Evolutionary conservation across 2,888 invertebrate genomes (phyloP).

Genomic region (Noctua janthe): DNA sequence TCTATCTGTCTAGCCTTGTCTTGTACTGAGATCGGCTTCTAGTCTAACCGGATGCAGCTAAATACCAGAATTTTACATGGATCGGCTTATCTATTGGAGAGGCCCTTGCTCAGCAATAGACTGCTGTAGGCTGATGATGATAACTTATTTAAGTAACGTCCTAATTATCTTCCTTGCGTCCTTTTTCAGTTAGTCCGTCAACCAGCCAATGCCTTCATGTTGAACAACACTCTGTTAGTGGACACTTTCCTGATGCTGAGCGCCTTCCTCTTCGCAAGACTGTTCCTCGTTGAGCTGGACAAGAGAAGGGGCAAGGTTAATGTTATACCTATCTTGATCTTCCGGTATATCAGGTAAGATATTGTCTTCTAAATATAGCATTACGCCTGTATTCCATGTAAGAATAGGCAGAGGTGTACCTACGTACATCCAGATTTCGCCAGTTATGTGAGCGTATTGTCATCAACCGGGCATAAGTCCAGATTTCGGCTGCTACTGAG

Average conservation of each 20-base stretch:
- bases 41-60: no score
- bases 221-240: slow-evolving; percentile 93
- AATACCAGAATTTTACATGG: no score
- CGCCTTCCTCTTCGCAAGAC: slow-evolving; percentile 92
- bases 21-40: no score
- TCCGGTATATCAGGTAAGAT: slow-evolving; percentile 92
- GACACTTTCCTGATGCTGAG: slow-evolving; percentile 93
- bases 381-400: neutral
- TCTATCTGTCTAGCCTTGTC: neutral
- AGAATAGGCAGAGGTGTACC: neutral
- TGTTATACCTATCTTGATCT: slow-evolving; percentile 91
- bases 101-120: no score
- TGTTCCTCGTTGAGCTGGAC: slow-evolving; percentile 92
- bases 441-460: neutral
- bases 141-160: no score
- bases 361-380: neutral
- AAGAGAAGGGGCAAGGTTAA: slow-evolving; percentile 92
- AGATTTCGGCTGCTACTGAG: neutral
- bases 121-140: neutral
- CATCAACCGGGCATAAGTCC: neutral
- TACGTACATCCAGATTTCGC: neutral
- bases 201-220: slow-evolving; percentile 91
- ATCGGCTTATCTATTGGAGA: no score
- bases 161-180: neutral
- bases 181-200: slow-evolving; percentile 87